A percentile compares a stretch with the other conserved stretches of the same genome.
phyloP scores from a whole-genome alignment of 1,140 invertebrate species.

The Periplaneta americana region DNA sequence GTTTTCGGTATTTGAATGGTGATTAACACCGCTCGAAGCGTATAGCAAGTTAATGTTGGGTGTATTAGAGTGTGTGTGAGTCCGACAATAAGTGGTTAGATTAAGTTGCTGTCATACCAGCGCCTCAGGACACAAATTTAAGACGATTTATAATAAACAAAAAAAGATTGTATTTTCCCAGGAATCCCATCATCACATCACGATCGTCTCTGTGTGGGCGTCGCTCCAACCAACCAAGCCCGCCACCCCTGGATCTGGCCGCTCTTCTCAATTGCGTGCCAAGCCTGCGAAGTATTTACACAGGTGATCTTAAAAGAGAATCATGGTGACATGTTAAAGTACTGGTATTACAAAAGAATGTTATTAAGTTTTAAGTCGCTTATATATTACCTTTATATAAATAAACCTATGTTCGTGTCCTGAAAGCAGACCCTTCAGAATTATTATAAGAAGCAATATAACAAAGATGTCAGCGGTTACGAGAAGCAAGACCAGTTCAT shows the following conservation, averaged over 20 bases:
- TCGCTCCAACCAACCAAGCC: background rate
- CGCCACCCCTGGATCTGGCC: background rate
- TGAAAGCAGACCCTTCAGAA: constrained; percentile 1
- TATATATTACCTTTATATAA: background rate
- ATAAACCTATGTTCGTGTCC: constrained; percentile 1
- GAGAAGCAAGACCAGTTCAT: background rate
- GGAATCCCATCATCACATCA: background rate
- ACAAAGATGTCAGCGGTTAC: background rate
- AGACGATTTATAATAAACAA: background rate
- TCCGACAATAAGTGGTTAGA: no score
- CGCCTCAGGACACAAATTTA: background rate
- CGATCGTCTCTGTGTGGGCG: background rate
- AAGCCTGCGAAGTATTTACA: constrained; percentile 20
- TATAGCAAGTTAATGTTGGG: background rate
- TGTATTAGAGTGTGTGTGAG: background rate
- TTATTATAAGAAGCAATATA: background rate
- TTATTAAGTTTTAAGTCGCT: background rate
- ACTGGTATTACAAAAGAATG: background rate
- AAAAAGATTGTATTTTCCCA: background rate
- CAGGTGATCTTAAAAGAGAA: constrained; percentile 6
- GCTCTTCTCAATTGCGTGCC: background rate
- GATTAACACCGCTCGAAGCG: background rate
- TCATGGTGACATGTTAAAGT: background rate
- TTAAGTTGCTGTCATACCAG: background rate
- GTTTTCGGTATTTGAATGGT: background rate